Evolutionary conservation across 2,888 invertebrate species (phyloP).

Genomic region (Phrixothrix hirtus): DNA sequence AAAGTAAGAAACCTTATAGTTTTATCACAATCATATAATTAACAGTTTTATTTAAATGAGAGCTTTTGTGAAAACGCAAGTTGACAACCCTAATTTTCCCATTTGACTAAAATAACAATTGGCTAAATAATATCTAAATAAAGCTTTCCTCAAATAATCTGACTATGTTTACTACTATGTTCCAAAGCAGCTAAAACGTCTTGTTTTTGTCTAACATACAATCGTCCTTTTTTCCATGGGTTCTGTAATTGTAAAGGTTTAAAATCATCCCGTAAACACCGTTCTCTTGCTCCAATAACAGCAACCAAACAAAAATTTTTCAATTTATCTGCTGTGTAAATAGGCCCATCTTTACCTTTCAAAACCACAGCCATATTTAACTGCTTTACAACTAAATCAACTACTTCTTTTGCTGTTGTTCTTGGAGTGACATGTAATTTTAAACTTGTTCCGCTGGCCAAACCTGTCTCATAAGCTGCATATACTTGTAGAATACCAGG

Average conservation of each 20-base stretch:
- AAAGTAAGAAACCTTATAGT: background rate
- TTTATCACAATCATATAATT: no score
- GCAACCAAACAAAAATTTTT: slow-evolving; percentile 92
- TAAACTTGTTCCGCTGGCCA: slow-evolving; percentile 90
- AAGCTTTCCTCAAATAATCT: slow-evolving; percentile 59
- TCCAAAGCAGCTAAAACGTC: slow-evolving; percentile 86
- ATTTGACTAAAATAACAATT: slow-evolving; percentile 18
- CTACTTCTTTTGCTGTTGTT: slow-evolving; percentile 93
- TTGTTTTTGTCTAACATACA: slow-evolving; percentile 91
- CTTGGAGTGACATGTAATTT: slow-evolving; percentile 90
- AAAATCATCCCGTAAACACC: slow-evolving; percentile 93
- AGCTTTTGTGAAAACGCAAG: no score
- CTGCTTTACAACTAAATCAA: slow-evolving; percentile 93
- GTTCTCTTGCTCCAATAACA: slow-evolving; percentile 91
- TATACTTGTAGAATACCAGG: slow-evolving; percentile 72
- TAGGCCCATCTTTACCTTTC: slow-evolving; percentile 84
- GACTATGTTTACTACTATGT: slow-evolving; percentile 82
- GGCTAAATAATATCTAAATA: slow-evolving; percentile 23
- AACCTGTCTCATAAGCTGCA: slow-evolving; percentile 94
- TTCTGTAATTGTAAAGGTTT: slow-evolving; percentile 90
- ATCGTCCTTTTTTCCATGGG: slow-evolving; percentile 92
- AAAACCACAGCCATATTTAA: slow-evolving; percentile 90
- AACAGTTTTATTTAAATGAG: no score
- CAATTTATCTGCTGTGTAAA: slow-evolving; percentile 80
- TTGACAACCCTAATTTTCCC: background rate